A percentile compares a stretch with the other conserved stretches of the same genome.
phyloP scores from a whole-genome alignment of 2,797 vertebrate species.

The Molossus molossus region DNA sequence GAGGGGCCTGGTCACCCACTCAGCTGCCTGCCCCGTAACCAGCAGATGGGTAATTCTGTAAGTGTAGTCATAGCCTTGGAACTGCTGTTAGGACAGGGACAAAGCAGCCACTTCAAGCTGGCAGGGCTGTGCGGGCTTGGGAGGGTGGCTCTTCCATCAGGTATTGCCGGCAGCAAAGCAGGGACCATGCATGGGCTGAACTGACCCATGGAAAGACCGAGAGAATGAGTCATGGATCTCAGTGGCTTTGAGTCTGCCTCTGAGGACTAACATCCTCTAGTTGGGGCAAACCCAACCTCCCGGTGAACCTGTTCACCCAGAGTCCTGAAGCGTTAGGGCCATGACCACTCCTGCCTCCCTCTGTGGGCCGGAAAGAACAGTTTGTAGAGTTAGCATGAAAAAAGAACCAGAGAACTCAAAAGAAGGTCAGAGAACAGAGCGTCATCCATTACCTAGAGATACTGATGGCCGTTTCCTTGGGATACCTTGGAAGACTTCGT shows the following conservation, averaged over 20 bases:
- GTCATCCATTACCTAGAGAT: not conserved
- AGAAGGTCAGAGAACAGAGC: not conserved
- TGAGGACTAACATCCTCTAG: not conserved
- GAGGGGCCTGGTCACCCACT: not conserved
- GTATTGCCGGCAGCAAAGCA: not conserved
- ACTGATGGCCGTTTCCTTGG: not conserved
- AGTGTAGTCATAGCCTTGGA: not conserved
- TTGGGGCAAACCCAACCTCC: not conserved
- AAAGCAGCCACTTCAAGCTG: not conserved
- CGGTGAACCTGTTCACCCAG: not conserved
- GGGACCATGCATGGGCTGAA: not conserved
- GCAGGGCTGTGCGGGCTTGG: not conserved
- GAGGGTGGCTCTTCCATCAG: not conserved
- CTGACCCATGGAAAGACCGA: not conserved
- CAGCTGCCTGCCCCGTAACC: not conserved
- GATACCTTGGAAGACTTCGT: rapidly evolving
- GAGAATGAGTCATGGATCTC: not conserved
- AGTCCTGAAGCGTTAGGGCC: not conserved
- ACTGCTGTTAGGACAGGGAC: not conserved
- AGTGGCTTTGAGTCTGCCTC: not conserved
- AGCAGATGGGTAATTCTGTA: not conserved
- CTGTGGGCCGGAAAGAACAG: not conserved
- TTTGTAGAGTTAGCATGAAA: not conserved
- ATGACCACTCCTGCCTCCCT: not conserved
- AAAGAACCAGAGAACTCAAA: not conserved